Percentiles rank a stretch among this genome's conserved stretches.
Conservation (phyloP, 1,140 invertebrate species). For the Macrotrachela quadricornifera region DNA sequence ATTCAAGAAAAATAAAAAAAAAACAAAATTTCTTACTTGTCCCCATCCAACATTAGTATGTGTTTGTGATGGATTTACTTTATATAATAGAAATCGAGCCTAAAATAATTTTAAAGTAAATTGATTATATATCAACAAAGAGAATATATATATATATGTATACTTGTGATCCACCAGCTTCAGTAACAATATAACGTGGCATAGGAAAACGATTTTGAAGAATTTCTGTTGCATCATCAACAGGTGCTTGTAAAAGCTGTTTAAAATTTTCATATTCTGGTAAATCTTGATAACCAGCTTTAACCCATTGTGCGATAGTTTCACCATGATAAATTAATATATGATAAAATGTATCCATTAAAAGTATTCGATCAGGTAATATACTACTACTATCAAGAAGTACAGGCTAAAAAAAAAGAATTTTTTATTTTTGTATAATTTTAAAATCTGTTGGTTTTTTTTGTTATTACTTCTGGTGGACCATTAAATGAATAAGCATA, state of each 20-base stretch:
- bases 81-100: constrained; percentile 86
- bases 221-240: constrained; percentile 91
- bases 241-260: constrained; percentile 76
- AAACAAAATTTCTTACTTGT: background rate
- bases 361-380: constrained; percentile 77
- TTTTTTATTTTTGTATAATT: too few species aligned
- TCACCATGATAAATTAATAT: constrained; percentile 98
- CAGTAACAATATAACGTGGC: constrained; percentile 93
- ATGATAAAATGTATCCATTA: constrained; percentile 99
- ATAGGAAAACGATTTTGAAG: constrained; percentile 83
- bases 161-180: constrained; percentile 78
- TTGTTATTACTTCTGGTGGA: constrained; percentile 47
- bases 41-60: constrained; percentile 59
- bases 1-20: background rate
- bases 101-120: constrained; percentile 33
- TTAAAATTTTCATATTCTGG: constrained; percentile 92
- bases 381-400: constrained; percentile 75
- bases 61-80: constrained; percentile 99
- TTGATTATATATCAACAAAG: too few species aligned
- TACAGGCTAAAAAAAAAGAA: too few species aligned
- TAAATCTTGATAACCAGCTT: constrained; percentile 76
- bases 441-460: too few species aligned
- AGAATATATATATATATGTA: too few species aligned
- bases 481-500: constrained; percentile 96
- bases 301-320: constrained; percentile 90